These are phyloP conservation scores for Escarpia spicata DNA, from an alignment of 2,888 invertebrate species.

Conservation along the genomic window DNA sequence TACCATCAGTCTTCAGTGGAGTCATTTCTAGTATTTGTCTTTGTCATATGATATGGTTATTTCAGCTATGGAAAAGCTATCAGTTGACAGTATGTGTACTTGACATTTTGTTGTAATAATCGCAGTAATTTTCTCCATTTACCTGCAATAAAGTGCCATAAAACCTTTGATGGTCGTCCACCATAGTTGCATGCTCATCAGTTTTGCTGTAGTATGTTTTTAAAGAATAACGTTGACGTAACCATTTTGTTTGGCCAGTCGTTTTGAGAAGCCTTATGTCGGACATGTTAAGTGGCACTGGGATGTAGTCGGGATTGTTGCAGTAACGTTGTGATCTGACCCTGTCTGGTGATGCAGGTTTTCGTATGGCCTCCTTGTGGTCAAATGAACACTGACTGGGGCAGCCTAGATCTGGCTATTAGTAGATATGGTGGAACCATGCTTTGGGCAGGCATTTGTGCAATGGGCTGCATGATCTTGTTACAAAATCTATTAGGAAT, in stretches of 20 bases:
- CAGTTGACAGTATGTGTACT: background rate
- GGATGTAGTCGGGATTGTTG: too few relatives aligned
- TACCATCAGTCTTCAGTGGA: background rate
- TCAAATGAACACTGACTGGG: background rate
- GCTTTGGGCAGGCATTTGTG: background rate
- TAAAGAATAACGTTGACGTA: background rate
- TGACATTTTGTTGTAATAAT: background rate
- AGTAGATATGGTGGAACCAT: background rate
- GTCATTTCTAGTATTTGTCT: background rate
- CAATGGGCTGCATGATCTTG: background rate
- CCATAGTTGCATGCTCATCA: too few relatives aligned
- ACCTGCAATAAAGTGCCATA: background rate
- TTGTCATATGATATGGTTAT: background rate
- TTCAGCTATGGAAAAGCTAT: background rate
- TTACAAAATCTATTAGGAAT: conserved; percentile 3
- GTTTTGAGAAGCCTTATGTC: background rate
- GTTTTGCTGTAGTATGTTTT: background rate
- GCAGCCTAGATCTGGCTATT: background rate
- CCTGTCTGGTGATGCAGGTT: background rate
- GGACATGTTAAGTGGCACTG: background rate
- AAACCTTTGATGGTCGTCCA: background rate
- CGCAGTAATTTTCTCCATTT: background rate
- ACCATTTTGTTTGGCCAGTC: background rate
- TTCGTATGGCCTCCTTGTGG: background rate
- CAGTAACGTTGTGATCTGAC: background rate